A percentile compares a stretch with the other conserved stretches of the same genome.
phyloP scores from a whole-genome alignment of 1,140 invertebrate genomes.

The Drosophila rhopaloa region DNA sequence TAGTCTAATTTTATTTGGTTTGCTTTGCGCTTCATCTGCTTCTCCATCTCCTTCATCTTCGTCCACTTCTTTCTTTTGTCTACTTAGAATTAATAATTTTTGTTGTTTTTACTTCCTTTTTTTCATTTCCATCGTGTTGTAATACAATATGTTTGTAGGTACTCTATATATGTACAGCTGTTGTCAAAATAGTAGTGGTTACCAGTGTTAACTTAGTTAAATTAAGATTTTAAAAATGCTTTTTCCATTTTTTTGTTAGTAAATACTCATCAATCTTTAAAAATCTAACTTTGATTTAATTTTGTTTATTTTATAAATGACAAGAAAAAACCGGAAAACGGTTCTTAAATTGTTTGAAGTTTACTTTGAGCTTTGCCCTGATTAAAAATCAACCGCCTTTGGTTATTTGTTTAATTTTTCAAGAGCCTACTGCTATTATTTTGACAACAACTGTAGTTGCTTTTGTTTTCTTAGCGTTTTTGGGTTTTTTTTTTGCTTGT shows the following conservation, averaged over 20 bases:
- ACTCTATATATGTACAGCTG: conserved; percentile 22
- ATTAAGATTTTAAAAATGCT: too few species aligned
- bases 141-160: conserved; percentile 55
- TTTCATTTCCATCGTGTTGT: conserved; percentile 36
- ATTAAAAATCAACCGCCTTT: too few species aligned
- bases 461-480: conserved; percentile 29
- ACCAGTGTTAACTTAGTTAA: not conserved
- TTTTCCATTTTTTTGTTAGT: too few species aligned
- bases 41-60: conserved; percentile 3
- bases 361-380: too few species aligned
- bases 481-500: conserved; percentile 12
- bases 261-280: too few species aligned
- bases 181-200: not conserved
- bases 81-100: conserved; percentile 79
- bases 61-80: conserved; percentile 44
- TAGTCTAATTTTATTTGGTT: conserved; percentile 61
- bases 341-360: too few species aligned
- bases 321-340: not conserved
- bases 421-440: not conserved
- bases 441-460: conserved; percentile 9
- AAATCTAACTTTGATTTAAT: too few species aligned
- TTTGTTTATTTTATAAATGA: not conserved
- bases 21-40: conserved; percentile 37
- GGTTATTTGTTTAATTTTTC: not conserved
- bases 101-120: conserved; percentile 51